phyloP scores from a whole-genome alignment of 2,113 vertebrate species.

The Heterocephalus glaber region DNA sequence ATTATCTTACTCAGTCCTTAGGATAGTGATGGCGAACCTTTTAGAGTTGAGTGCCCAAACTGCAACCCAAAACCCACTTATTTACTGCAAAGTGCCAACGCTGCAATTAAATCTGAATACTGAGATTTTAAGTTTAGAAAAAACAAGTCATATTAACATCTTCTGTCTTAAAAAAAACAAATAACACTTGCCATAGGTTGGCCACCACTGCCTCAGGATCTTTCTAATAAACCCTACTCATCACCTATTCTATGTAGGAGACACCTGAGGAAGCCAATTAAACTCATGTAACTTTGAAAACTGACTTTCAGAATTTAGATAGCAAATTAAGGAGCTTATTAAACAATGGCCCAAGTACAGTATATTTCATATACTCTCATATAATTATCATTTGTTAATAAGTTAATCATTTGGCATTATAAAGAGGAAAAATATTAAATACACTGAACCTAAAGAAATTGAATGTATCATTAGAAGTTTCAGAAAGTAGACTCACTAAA shows the following conservation, averaged over 20 bases:
- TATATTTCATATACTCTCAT: slow-evolving; percentile 26
- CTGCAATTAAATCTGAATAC: too few relatives aligned
- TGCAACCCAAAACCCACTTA: too few relatives aligned
- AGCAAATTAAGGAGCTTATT: slow-evolving; percentile 51
- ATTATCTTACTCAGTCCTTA: background rate
- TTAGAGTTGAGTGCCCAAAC: too few relatives aligned
- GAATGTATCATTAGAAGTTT: slow-evolving; percentile 16
- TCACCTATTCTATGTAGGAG: background rate
- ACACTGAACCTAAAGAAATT: slow-evolving; percentile 55
- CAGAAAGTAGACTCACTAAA: slow-evolving; percentile 7
- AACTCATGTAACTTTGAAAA: background rate
- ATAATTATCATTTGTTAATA: slow-evolving; percentile 6
- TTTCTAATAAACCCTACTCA: slow-evolving; percentile 36
- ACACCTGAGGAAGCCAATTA: background rate
- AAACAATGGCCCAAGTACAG: background rate
- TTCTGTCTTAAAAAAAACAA: too few relatives aligned
- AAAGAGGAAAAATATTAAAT: slow-evolving; percentile 11
- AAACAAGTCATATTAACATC: too few relatives aligned
- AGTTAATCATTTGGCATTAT: slow-evolving; percentile 19
- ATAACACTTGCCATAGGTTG: too few relatives aligned
- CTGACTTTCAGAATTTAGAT: background rate
- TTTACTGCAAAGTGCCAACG: too few relatives aligned
- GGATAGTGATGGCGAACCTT: too few relatives aligned
- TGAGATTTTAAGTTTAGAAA: too few relatives aligned
- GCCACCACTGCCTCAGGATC: too few relatives aligned